A percentile compares a stretch with the other conserved stretches of the same genome.
phyloP scores from a whole-genome alignment of 2,113 vertebrate genomes.

The Caranx melampygus region DNA sequence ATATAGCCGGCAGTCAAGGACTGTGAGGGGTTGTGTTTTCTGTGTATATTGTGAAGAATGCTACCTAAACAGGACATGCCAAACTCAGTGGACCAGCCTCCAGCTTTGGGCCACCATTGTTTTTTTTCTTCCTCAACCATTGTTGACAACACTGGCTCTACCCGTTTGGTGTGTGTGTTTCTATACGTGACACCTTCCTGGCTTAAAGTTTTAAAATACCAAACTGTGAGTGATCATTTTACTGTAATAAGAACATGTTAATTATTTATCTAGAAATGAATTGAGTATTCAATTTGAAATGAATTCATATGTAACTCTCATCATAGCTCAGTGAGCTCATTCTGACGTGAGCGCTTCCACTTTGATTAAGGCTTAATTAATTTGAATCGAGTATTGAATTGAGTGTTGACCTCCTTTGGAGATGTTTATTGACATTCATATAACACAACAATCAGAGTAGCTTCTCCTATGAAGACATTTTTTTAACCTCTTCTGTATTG shows the following conservation, averaged over 20 bases:
- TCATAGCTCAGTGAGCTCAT: background rate
- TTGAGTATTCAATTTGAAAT: too few relatives aligned
- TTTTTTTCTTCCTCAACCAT: constrained; percentile 10
- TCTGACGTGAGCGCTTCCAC: background rate
- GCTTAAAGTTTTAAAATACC: background rate
- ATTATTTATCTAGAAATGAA: too few relatives aligned
- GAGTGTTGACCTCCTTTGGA: too few relatives aligned
- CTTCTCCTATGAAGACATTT: background rate
- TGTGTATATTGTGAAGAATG: constrained; percentile 76
- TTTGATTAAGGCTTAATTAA: background rate
- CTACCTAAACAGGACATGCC: constrained; percentile 79
- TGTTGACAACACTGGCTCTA: background rate
- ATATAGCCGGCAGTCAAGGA: constrained; percentile 12
- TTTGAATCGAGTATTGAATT: too few relatives aligned
- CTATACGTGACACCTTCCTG: background rate
- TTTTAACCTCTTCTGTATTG: background rate
- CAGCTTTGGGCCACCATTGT: constrained; percentile 66
- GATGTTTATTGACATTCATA: too few relatives aligned
- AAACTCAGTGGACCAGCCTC: constrained; percentile 51
- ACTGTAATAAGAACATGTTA: background rate
- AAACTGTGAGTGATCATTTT: background rate
- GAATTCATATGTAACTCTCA: too few relatives aligned
- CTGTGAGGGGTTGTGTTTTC: constrained; percentile 45
- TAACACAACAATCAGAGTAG: background rate
- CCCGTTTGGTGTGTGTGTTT: background rate